Percentiles rank a stretch among this genome's conserved stretches.
Evolutionary conservation across 2,888 invertebrate genomes (phyloP).

Genomic region (Autographa pulchrina): DNA sequence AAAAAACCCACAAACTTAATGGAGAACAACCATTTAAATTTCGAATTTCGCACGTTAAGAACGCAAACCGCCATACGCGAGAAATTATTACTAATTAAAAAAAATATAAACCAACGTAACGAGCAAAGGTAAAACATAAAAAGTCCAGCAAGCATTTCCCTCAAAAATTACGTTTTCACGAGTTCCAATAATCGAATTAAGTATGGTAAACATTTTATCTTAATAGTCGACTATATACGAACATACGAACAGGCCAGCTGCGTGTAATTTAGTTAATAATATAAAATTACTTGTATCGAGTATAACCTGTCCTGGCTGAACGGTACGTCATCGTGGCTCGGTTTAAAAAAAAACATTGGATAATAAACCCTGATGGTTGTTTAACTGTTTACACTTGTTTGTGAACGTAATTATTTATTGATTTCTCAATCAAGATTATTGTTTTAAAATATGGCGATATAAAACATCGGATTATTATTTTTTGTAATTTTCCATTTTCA

Average conservation of each 20-base stretch:
- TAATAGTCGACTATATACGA: constrained; percentile 73
- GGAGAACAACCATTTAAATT: constrained; percentile 47
- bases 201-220: constrained; percentile 83
- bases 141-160: constrained; percentile 45
- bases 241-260: constrained; percentile 71
- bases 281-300: constrained; percentile 79
- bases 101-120: constrained; percentile 46
- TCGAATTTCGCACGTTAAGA: constrained; percentile 45
- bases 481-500: background rate
- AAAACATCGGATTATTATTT: background rate
- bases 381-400: constrained; percentile 49
- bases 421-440: constrained; percentile 9
- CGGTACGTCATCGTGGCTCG: constrained; percentile 56
- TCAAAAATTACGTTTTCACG: constrained; percentile 59
- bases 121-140: constrained; percentile 40
- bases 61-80: constrained; percentile 25
- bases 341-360: constrained; percentile 45
- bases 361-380: constrained; percentile 39
- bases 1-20: constrained; percentile 46
- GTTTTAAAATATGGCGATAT: background rate
- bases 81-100: constrained; percentile 55
- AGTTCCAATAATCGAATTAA: constrained; percentile 83
- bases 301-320: constrained; percentile 69
- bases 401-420: constrained; percentile 22
- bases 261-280: constrained; percentile 83